Evolutionary conservation across 2,888 invertebrate species (phyloP).

Genomic region (Ptilodon capucinus): DNA sequence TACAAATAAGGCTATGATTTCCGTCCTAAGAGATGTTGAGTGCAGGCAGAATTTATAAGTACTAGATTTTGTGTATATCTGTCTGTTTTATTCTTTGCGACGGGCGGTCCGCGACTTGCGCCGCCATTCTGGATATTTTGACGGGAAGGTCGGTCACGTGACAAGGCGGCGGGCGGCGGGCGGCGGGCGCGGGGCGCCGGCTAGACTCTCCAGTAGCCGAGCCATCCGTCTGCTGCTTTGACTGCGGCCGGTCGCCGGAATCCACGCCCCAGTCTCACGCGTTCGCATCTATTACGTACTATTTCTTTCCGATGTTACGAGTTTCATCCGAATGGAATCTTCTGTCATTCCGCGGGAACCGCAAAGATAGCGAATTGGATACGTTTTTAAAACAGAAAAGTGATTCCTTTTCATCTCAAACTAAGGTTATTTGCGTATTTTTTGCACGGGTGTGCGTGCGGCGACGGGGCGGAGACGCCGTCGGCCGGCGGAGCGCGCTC

Average conservation of each 20-base stretch:
- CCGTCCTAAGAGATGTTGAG: no score
- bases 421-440: constrained; percentile 63
- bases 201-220: constrained; percentile 86
- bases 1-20: no score
- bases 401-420: constrained; percentile 37
- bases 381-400: constrained; percentile 29
- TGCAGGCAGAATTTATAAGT: no score
- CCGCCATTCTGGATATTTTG: constrained; percentile 88
- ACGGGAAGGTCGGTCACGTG: constrained; percentile 93
- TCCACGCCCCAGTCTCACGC: constrained; percentile 71
- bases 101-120: constrained; percentile 67
- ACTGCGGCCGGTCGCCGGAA: constrained; percentile 75
- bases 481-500: constrained; percentile 61
- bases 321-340: constrained; percentile 27
- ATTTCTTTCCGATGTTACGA: constrained; percentile 33
- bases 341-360: constrained; percentile 7
- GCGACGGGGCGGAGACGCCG: constrained; percentile 72
- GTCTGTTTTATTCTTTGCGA: constrained; percentile 44
- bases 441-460: constrained; percentile 69
- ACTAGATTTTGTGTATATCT: no score
- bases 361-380: constrained; percentile 11
- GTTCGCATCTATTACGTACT: constrained; percentile 49
- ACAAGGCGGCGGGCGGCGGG: constrained; percentile 73
- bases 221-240: constrained; percentile 82
- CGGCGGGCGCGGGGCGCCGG: constrained; percentile 73